Conservation (phyloP, 2,888 invertebrate genomes). For the Cheiracanthium punctorium region DNA sequence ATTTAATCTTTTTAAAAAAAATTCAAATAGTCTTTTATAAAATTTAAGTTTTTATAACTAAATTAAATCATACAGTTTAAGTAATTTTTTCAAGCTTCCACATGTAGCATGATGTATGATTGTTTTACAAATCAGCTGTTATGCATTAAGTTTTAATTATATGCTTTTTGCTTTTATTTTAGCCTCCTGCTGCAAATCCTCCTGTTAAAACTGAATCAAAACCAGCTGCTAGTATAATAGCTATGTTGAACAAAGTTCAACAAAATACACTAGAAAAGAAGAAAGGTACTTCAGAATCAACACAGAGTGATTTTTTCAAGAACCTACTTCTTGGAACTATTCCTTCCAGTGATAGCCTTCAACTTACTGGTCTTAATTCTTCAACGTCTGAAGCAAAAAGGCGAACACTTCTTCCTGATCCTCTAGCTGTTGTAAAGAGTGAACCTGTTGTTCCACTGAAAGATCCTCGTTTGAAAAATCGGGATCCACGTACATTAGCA, state of each 20-base stretch:
- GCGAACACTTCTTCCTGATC: conserved; percentile 44
- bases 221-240: conserved; percentile 60
- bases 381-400: conserved; percentile 13
- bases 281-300: conserved; percentile 12
- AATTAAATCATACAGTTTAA: no score
- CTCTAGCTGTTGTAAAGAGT: neutral
- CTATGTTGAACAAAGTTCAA: conserved; percentile 71
- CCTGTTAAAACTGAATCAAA: conserved; percentile 21
- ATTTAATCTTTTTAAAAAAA: no score
- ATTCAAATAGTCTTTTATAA: no score
- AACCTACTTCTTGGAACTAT: conserved; percentile 61
- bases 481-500: conserved; percentile 69
- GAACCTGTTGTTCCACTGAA: neutral
- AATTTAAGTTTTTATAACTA: no score
- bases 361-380: neutral
- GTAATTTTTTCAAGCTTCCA: no score
- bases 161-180: neutral
- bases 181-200: conserved; percentile 42
- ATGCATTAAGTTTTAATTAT: no score
- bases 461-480: conserved; percentile 62
- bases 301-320: conserved; percentile 59
- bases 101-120: no score
- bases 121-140: no score
- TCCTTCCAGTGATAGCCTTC: neutral
- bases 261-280: conserved; percentile 45